These are phyloP conservation scores for Electrona antarctica DNA, from an alignment of 2,113 vertebrate species.

Conservation along the genomic window DNA sequence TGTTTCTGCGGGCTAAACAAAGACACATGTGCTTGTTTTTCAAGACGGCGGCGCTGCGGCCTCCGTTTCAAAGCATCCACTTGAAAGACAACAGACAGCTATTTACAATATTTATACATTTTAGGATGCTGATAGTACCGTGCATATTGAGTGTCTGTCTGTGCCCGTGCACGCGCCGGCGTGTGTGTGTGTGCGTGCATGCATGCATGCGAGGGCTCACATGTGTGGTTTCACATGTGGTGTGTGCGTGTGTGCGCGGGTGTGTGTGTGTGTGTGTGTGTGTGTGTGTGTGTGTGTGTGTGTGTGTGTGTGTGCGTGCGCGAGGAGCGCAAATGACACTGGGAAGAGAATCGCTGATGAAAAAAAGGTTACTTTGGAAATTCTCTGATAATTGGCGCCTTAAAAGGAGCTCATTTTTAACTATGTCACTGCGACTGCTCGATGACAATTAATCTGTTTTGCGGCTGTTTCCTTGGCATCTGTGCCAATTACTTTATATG, in stretches of 20 bases:
- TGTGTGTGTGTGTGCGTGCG: slow-evolving; percentile 21
- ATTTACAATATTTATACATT: slow-evolving; percentile 75
- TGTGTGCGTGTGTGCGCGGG: slow-evolving; percentile 17
- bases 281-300: slow-evolving; percentile 35
- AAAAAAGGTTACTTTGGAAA: slow-evolving; percentile 76
- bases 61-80: slow-evolving; percentile 64
- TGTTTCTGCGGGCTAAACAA: slow-evolving; percentile 49
- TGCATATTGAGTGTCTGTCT: slow-evolving; percentile 44
- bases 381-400: slow-evolving; percentile 84
- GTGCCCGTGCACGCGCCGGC: slow-evolving; percentile 20
- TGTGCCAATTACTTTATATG: slow-evolving; percentile 87
- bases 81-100: slow-evolving; percentile 69
- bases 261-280: slow-evolving; percentile 27
- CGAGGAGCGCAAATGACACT: slow-evolving; percentile 7
- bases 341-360: slow-evolving; percentile 54
- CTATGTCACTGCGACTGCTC: slow-evolving; percentile 80
- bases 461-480: slow-evolving; percentile 82
- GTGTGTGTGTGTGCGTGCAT: slow-evolving; percentile 26
- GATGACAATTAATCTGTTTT: slow-evolving; percentile 86
- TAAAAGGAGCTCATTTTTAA: slow-evolving; percentile 85
- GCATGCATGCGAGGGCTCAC: slow-evolving; percentile 3
- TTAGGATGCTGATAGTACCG: slow-evolving; percentile 58
- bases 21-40: slow-evolving; percentile 60
- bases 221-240: neutral
- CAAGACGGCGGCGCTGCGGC: slow-evolving; percentile 17